A percentile compares a stretch with the other conserved stretches of the same genome.
Conservation (phyloP, 2,113 vertebrate species). For the Rhinogobius similis region DNA sequence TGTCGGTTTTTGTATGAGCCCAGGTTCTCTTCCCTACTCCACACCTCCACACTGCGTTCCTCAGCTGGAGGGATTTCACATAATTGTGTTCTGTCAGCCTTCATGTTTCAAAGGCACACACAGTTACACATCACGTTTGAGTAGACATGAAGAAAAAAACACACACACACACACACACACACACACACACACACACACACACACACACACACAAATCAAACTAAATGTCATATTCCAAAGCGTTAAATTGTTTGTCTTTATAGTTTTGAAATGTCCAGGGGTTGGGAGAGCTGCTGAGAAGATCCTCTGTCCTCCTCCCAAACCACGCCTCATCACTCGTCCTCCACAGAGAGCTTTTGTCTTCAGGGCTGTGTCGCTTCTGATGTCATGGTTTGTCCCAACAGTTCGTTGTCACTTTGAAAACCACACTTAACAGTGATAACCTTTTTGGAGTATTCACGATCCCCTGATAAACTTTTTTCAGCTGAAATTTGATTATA, state of each 20-base stretch:
- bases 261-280: conserved; percentile 59
- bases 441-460: background rate
- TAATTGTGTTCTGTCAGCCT: conserved; percentile 58
- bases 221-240: background rate
- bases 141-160: background rate
- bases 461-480: background rate
- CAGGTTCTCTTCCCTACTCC: conserved; percentile 74
- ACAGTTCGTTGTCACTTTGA: conserved; percentile 1
- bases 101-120: conserved; percentile 19
- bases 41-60: conserved; percentile 75
- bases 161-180: too few species aligned
- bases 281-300: conserved; percentile 71
- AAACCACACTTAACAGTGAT: background rate
- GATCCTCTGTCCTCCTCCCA: conserved; percentile 68
- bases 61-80: conserved; percentile 48
- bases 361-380: conserved; percentile 59
- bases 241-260: background rate
- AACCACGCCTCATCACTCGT: conserved; percentile 63
- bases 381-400: conserved; percentile 75
- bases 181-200: too few species aligned
- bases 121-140: background rate
- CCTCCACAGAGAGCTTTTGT: conserved; percentile 76
- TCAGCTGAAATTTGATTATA: too few species aligned
- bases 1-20: conserved; percentile 41
- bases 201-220: background rate